Evolutionary conservation across 64 coral and sea anemone genomes (phyloP).

Genomic region (Montipora foliosa): DNA sequence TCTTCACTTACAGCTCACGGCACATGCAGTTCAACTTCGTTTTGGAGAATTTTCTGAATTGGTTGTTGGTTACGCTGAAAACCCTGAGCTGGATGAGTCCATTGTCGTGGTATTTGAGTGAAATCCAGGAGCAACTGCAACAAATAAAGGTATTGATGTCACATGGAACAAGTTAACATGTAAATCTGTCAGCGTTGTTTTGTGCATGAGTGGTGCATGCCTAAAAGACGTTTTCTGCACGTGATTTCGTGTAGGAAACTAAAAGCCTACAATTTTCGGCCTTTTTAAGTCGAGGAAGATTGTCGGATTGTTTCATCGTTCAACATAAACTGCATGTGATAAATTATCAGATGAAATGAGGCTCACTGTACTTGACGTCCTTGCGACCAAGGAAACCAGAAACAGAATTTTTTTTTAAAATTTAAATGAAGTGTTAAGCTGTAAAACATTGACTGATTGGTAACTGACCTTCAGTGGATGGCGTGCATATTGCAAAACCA

Average conservation of each 20-base stretch:
- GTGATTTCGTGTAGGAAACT: neutral
- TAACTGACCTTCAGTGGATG: neutral
- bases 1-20: conserved; percentile 58
- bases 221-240: neutral
- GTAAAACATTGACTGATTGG: neutral
- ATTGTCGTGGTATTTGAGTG: conserved; percentile 79
- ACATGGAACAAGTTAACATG: neutral
- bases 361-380: neutral
- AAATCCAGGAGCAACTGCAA: conserved; percentile 67
- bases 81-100: conserved; percentile 70
- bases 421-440: neutral
- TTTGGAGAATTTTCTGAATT: conserved; percentile 85
- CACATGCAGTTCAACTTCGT: conserved; percentile 80
- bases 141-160: conserved; percentile 78
- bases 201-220: neutral
- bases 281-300: neutral
- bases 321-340: neutral
- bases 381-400: neutral
- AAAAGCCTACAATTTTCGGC: neutral
- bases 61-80: conserved; percentile 81
- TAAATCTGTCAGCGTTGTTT: neutral
- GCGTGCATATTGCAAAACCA: neutral
- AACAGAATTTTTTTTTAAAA: neutral
- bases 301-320: neutral
- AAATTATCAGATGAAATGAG: neutral